phyloP scores from a whole-genome alignment of 2,888 invertebrate genomes.

The Diarsia brunnea region DNA sequence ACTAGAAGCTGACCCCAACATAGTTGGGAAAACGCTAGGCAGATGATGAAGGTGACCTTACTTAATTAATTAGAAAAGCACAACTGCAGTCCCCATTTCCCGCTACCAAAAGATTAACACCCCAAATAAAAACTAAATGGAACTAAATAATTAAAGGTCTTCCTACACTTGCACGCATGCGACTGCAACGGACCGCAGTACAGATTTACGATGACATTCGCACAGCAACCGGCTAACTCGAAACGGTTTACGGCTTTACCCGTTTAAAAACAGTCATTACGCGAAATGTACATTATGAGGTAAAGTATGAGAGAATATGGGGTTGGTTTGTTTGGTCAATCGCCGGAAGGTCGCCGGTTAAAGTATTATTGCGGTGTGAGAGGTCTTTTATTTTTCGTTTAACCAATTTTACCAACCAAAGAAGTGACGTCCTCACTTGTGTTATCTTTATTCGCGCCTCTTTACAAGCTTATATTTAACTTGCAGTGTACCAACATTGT shows the following conservation, averaged over 20 bases:
- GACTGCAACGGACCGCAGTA: slow-evolving; percentile 36
- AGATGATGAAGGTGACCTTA: no score
- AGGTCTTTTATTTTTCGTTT: slow-evolving; percentile 3
- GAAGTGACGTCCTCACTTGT: no score
- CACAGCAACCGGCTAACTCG: slow-evolving; percentile 30
- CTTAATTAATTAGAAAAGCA: background rate
- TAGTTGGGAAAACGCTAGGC: no score
- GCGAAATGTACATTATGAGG: slow-evolving; percentile 54
- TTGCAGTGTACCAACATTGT: no score
- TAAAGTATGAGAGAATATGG: slow-evolving; percentile 48
- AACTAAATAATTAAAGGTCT: slow-evolving; percentile 18
- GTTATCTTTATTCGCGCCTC: no score
- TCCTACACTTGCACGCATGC: slow-evolving; percentile 24
- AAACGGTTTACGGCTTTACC: slow-evolving; percentile 45
- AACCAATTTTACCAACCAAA: slow-evolving; percentile 13
- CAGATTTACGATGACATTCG: slow-evolving; percentile 57
- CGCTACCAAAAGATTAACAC: background rate
- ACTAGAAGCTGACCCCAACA: no score
- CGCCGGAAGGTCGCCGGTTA: slow-evolving; percentile 32
- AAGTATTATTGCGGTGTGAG: slow-evolving; percentile 20
- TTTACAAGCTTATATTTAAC: no score
- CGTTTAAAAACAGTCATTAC: slow-evolving; percentile 61
- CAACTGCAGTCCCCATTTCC: background rate
- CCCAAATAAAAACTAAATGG: background rate
- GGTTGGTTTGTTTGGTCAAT: slow-evolving; percentile 24